Percentiles rank a stretch among this genome's conserved stretches.
Evolutionary conservation across 2,113 vertebrate genomes (phyloP).

Genomic region (Solea senegalensis): DNA sequence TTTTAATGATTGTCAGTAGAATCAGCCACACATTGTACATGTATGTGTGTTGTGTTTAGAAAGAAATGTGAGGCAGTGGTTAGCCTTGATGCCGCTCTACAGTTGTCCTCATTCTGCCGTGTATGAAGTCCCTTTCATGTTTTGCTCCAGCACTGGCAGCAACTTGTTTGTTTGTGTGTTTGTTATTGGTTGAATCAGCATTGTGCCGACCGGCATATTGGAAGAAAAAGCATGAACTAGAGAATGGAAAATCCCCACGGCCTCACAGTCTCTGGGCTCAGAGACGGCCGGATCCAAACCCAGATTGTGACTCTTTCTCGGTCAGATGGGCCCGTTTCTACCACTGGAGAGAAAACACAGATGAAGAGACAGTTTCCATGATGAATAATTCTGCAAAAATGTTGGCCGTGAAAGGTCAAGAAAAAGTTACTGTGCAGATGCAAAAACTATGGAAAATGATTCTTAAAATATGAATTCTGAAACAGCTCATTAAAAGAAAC

Average conservation of each 20-base stretch:
- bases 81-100: background rate
- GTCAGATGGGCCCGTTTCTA: conserved; percentile 28
- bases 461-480: conserved; percentile 14
- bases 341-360: conserved; percentile 14
- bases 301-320: conserved; percentile 38
- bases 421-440: background rate
- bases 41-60: background rate
- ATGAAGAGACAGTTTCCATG: conserved; percentile 29
- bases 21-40: conserved; percentile 7
- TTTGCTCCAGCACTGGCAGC: conserved; percentile 29
- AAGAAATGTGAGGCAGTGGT: background rate
- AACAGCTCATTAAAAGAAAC: conserved; percentile 1
- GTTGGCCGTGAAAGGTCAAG: background rate
- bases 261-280: conserved; percentile 46
- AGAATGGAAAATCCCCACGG: conserved; percentile 61
- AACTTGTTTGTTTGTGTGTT: conserved; percentile 52
- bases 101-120: conserved; percentile 36
- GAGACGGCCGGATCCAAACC: conserved; percentile 44
- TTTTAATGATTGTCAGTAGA: conserved; percentile 8
- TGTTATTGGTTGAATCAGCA: conserved; percentile 45
- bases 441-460: background rate
- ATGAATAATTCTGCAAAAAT: conserved; percentile 28
- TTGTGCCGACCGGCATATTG: conserved; percentile 35
- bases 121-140: conserved; percentile 47
- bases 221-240: conserved; percentile 22